These are phyloP conservation scores for Acleris laterana DNA, from an alignment of 2,888 invertebrate species.

Conservation along the genomic window DNA sequence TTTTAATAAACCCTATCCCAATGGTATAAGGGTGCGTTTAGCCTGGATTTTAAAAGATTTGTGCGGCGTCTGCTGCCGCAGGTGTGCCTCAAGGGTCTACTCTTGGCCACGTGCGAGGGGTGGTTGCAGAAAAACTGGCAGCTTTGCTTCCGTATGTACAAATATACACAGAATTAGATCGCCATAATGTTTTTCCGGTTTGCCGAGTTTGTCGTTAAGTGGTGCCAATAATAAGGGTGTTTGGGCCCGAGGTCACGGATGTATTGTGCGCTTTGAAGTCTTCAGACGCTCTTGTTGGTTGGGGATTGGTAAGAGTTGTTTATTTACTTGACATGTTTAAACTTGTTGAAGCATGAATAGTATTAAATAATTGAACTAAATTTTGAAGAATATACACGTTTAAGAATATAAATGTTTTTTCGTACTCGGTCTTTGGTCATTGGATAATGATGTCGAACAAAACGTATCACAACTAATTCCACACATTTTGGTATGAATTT, in stretches of 20 bases:
- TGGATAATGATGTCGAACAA: too few species aligned
- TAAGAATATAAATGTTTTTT: too few species aligned
- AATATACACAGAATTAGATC: constrained; percentile 79
- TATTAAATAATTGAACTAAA: too few species aligned
- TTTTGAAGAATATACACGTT: too few species aligned
- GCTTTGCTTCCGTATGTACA: constrained; percentile 74
- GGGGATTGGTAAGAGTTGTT: background rate
- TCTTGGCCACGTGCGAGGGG: constrained; percentile 79
- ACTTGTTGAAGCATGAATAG: background rate
- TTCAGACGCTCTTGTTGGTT: constrained; percentile 1
- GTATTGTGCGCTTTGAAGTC: constrained; percentile 2
- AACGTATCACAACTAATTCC: too few species aligned
- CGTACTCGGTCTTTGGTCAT: too few species aligned
- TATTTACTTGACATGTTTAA: background rate
- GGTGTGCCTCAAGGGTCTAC: constrained; percentile 79
- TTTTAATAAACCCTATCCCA: constrained; percentile 46
- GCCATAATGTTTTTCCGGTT: constrained; percentile 82
- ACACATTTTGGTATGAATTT: too few species aligned
- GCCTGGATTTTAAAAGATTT: constrained; percentile 31
- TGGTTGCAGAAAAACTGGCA: constrained; percentile 77
- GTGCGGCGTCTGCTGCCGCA: constrained; percentile 59
- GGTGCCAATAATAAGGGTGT: constrained; percentile 52
- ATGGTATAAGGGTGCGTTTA: constrained; percentile 51
- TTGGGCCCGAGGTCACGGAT: constrained; percentile 38
- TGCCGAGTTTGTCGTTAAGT: constrained; percentile 70